These are phyloP conservation scores for Eupithecia vulgata DNA, from an alignment of 2,888 invertebrate genomes.

Conservation along the genomic window DNA sequence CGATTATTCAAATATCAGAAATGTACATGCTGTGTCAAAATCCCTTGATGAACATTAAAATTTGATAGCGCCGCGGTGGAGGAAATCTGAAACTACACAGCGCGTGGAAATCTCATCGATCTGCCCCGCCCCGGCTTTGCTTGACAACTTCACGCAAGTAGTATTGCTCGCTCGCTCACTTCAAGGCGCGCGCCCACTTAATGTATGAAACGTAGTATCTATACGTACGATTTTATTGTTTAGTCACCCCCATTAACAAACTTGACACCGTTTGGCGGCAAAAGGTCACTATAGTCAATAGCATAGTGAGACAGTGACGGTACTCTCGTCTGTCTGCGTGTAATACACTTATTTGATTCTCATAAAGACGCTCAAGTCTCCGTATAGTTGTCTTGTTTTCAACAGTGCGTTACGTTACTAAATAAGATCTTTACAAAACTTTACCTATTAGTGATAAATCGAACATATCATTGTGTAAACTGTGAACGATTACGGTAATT, in stretches of 20 bases:
- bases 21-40: not conserved
- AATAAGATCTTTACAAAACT: constrained; percentile 12
- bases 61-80: constrained; percentile 51
- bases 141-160: constrained; percentile 71
- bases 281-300: constrained; percentile 63
- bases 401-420: constrained; percentile 45
- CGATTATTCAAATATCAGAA: not conserved
- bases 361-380: constrained; percentile 53
- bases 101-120: constrained; percentile 68
- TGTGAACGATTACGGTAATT: constrained; percentile 58
- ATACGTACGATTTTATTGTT: constrained; percentile 70
- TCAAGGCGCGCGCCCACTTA: constrained; percentile 62
- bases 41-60: not conserved
- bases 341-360: constrained; percentile 34
- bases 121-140: constrained; percentile 63
- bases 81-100: constrained; percentile 52
- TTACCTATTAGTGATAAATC: constrained; percentile 52
- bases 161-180: constrained; percentile 67
- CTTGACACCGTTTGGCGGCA: constrained; percentile 65
- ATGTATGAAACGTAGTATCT: constrained; percentile 80
- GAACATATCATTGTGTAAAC: constrained; percentile 54
- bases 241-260: constrained; percentile 73
- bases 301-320: constrained; percentile 44
- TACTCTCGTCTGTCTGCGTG: constrained; percentile 37
- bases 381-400: constrained; percentile 48